phyloP scores from a whole-genome alignment of 64 coral and sea anemone species.

The Cladopsammia gracilis region DNA sequence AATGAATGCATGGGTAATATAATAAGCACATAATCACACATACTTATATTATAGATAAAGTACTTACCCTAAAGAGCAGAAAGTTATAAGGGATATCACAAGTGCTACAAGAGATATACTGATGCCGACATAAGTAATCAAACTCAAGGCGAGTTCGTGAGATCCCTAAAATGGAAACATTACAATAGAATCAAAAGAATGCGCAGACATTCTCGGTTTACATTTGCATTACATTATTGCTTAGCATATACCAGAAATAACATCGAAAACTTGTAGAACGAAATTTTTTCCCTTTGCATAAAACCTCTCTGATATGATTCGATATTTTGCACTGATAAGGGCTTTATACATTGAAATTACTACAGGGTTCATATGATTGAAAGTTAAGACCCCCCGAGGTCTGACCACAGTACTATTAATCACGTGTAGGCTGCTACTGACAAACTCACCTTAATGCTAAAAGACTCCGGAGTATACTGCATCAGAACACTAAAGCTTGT shows the following conservation, averaged over 20 bases:
- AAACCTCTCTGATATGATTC: not conserved
- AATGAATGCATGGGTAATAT: too few species aligned
- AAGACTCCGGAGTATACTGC: slow-evolving; percentile 55
- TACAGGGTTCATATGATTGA: not conserved
- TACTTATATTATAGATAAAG: not conserved
- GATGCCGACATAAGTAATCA: slow-evolving; percentile 80
- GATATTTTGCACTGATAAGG: not conserved
- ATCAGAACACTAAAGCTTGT: slow-evolving; percentile 96
- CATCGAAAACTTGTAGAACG: too few species aligned
- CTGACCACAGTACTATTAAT: not conserved
- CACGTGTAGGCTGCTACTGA: not conserved
- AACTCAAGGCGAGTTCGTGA: slow-evolving; percentile 66
- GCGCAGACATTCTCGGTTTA: too few species aligned
- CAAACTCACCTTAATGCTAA: slow-evolving; percentile 55
- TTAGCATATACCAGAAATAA: too few species aligned
- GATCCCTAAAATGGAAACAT: slow-evolving; percentile 12
- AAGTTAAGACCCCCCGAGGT: not conserved
- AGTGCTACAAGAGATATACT: slow-evolving; percentile 80
- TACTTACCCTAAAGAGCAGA: slow-evolving; percentile 83
- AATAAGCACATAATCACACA: too few species aligned
- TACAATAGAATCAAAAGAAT: too few species aligned
- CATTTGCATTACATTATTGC: too few species aligned
- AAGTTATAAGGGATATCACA: slow-evolving; percentile 79
- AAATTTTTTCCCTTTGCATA: not conserved
- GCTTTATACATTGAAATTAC: not conserved